Base-by-base conservation (phyloP, 2,113 vertebrate genomes). In the Symphodus melops region DNA sequence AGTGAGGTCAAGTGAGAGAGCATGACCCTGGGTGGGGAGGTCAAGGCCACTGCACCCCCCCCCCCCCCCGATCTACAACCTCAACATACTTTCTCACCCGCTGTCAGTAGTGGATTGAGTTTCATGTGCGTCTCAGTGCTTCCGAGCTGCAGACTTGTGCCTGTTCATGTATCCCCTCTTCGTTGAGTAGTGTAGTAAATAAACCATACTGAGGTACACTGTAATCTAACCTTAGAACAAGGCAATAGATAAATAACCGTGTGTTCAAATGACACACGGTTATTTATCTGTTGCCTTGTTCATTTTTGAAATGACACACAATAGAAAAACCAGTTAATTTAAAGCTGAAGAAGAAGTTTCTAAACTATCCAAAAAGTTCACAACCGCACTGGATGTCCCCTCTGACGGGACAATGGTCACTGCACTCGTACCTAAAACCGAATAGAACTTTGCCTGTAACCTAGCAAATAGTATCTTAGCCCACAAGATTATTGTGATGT, bases 11-110 rank as follows among this genome's bases (percentile, higher is more conserved):
- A 74, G 75, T 77, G 66, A 59, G 55, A 79, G 73, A 73, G 37
- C 48, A 4, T 68, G 72, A 90, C 70, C 77, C 77, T 73, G 62
- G 77, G 76, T 81, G 53, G 5, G 14, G 73, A 82, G 87, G 88
- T 88, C 90, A 92, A 90, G 85, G 86, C 67, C 75, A 73, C 41
- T 36, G 53, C 52, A 41, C 54, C 25, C 33, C 72, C 83, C 88
- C 75, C 52, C 44, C 54, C 25, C 33, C 72, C 83, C 88, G 77
- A 82, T 86, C 82, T 88, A 86, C 64, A 72, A 75, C 79, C 67
- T 59, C 72, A 42, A 67, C 44, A 85, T 85, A 21, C 89, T 92
- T 89, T 91, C 86, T 93, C 74, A 88, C 81, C 46, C 23, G 58
- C 79, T 88, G 91, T 90, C 88, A 76, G 67, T 42, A 58, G 19